These are phyloP conservation scores for Pimpla rufipes DNA, from an alignment of 2,888 invertebrate genomes.

Conservation along the genomic window DNA sequence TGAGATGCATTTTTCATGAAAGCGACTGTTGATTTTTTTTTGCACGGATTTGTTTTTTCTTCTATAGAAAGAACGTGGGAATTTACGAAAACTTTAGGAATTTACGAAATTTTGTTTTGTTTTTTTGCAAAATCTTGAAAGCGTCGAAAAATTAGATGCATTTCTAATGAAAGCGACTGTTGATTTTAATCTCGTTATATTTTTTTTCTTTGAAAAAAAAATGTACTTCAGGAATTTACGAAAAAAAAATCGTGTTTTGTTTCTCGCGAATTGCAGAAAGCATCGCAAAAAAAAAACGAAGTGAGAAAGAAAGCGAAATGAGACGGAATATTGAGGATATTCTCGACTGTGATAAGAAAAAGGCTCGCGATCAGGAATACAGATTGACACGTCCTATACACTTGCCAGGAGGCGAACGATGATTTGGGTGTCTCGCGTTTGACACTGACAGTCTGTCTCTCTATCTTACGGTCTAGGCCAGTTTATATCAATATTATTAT, in stretches of 20 bases:
- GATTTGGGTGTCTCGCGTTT: constrained; percentile 40
- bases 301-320: constrained; percentile 30
- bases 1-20: too few species aligned
- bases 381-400: constrained; percentile 53
- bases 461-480: constrained; percentile 67
- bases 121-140: too few species aligned
- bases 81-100: too few species aligned
- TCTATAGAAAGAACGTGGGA: too few species aligned
- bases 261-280: neutral
- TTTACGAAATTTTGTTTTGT: too few species aligned
- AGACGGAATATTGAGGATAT: constrained; percentile 44
- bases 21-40: constrained; percentile 1
- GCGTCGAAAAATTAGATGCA: too few species aligned
- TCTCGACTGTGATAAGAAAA: constrained; percentile 63
- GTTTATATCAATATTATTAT: constrained; percentile 54
- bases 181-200: too few species aligned
- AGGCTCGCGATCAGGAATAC: constrained; percentile 53
- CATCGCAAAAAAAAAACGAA: neutral
- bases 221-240: neutral
- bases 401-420: constrained; percentile 63
- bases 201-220: neutral
- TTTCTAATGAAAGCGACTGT: neutral
- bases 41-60: too few species aligned
- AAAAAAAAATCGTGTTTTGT: neutral
- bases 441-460: constrained; percentile 41